These are phyloP conservation scores for Crax fasciolata DNA, from an alignment of 2,797 vertebrate species.

Conservation along the genomic window DNA sequence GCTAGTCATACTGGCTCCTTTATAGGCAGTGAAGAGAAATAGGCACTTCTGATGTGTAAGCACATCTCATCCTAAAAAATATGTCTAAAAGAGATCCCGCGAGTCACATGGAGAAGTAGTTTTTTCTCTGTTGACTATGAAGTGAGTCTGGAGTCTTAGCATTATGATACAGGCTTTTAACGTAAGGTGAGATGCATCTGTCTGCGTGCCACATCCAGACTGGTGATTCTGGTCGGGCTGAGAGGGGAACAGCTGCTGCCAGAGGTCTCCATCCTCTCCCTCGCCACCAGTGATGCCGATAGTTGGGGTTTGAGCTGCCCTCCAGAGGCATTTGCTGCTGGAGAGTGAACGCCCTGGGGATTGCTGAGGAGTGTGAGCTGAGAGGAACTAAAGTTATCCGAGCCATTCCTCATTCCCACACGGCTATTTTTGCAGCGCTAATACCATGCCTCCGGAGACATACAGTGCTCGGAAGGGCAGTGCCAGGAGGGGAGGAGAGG, in stretches of 20 bases:
- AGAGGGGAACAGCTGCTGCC: neutral
- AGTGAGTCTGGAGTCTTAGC: neutral
- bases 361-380: neutral
- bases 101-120: neutral
- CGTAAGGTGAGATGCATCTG: neutral
- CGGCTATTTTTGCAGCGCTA: neutral
- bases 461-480: neutral
- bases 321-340: slow-evolving; percentile 18
- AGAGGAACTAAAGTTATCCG: slow-evolving; percentile 8
- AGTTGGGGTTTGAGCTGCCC: neutral
- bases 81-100: slow-evolving; percentile 28
- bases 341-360: neutral
- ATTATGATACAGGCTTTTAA: neutral
- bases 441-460: neutral
- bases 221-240: accelerated
- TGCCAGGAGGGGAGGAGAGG: neutral
- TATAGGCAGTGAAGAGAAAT: slow-evolving; percentile 65
- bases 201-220: neutral
- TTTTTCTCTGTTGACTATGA: neutral
- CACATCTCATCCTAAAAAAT: slow-evolving; percentile 64
- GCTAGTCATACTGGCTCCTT: slow-evolving; percentile 67
- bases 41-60: slow-evolving; percentile 72
- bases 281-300: neutral
- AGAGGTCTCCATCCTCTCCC: neutral
- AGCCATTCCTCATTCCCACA: neutral